Percentiles rank a stretch among this genome's conserved stretches.
phyloP scores from a whole-genome alignment of 2,113 vertebrate species.

The Astatotilapia flaviijosephi region DNA sequence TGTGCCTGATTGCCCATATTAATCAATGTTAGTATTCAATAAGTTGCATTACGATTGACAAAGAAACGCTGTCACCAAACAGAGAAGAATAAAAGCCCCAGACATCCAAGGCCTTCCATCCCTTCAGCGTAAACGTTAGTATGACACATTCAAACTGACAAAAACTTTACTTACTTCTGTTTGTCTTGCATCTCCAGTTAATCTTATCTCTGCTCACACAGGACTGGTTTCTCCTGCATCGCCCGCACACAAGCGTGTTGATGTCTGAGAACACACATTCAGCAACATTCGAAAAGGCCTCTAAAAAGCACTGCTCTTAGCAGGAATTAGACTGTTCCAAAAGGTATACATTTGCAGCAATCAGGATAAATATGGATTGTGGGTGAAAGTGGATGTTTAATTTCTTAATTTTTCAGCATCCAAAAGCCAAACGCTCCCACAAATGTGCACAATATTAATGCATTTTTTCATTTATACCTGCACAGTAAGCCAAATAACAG shows the following conservation, averaged over 20 bases:
- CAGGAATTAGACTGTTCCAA: background rate
- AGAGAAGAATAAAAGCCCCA: background rate
- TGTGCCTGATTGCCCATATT: background rate
- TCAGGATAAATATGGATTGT: background rate
- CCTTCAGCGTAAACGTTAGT: no score
- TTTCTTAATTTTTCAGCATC: rapidly evolving
- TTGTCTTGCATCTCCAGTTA: conserved; percentile 41
- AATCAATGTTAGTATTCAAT: background rate
- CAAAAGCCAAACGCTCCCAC: rapidly evolving
- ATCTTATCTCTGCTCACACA: conserved; percentile 48
- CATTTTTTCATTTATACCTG: background rate
- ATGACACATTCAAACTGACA: background rate
- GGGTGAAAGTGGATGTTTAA: background rate
- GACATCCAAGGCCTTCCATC: background rate
- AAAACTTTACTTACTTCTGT: background rate
- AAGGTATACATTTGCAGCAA: rapidly evolving
- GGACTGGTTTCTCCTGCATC: conserved; percentile 30
- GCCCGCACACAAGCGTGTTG: conserved; percentile 46
- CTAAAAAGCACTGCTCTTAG: background rate
- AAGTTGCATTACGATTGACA: background rate
- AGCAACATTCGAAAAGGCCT: background rate
- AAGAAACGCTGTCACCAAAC: background rate
- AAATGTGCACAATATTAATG: background rate
- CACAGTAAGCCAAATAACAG: background rate
- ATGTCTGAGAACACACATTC: conserved; percentile 11